These are phyloP conservation scores for Dendrolimus pini DNA, from an alignment of 2,888 invertebrate genomes.

Conservation along the genomic window DNA sequence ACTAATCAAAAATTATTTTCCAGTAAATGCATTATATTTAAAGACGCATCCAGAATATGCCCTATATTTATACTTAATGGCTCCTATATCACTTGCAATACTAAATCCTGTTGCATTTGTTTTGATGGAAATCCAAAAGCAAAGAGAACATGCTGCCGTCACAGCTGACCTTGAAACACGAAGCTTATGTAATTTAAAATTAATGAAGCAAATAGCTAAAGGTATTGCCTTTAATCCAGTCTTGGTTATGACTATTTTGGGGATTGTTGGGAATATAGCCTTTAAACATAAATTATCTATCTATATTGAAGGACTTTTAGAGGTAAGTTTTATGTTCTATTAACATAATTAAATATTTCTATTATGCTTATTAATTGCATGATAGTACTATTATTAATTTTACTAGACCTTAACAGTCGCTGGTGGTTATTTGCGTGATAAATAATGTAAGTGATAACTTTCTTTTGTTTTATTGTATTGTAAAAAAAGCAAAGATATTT, in stretches of 20 bases:
- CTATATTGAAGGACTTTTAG: slow-evolving; percentile 84
- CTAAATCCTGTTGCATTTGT: slow-evolving; percentile 95
- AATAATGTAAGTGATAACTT: no score
- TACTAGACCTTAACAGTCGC: no score
- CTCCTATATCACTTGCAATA: slow-evolving; percentile 94
- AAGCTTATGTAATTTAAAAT: slow-evolving; percentile 45
- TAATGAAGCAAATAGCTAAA: slow-evolving; percentile 71
- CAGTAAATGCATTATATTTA: slow-evolving; percentile 91
- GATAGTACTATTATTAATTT: no score
- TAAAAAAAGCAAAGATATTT: no score
- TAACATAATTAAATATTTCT: background rate
- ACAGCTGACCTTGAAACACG: slow-evolving; percentile 27
- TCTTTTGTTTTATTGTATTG: no score
- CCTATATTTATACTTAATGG: slow-evolving; percentile 93
- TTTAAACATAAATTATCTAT: slow-evolving; percentile 88
- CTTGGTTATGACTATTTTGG: slow-evolving; percentile 94
- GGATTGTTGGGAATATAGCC: slow-evolving; percentile 88
- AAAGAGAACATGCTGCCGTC: slow-evolving; percentile 42
- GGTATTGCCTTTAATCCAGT: slow-evolving; percentile 92
- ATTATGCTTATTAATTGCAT: no score
- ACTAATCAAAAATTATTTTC: slow-evolving; percentile 18
- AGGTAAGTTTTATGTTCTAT: slow-evolving; percentile 65
- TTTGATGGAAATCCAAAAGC: slow-evolving; percentile 88
- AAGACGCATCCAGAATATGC: slow-evolving; percentile 93
- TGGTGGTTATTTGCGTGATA: no score